Base-by-base conservation (phyloP, 2,888 invertebrate genomes). In the Mythimna albipuncta region DNA sequence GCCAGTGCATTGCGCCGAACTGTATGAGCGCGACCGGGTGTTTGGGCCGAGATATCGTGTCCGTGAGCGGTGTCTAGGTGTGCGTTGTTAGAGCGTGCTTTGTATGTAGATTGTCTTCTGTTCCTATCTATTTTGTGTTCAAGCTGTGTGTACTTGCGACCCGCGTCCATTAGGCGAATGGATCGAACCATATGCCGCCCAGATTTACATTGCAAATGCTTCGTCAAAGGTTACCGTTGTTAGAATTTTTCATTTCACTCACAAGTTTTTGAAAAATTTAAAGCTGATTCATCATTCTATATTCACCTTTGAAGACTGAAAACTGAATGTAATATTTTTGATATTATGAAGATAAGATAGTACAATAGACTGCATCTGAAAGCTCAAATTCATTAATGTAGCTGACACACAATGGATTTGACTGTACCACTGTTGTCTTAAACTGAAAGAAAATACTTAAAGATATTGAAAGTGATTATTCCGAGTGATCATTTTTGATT, bases 141-240 rank as follows among this genome's bases (percentile, higher is more conserved):
- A 58, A 65, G 63, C 78, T 41, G 54, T 72, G 65, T 74, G 52
- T 52, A 21, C 32, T 55, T 35, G 52, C 41, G 52, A 73, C 44
- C 59, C 35, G 59, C 50, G 81, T 84, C 89, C 89, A 89, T 89
- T 89, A 87, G 65, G 71, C 79, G 87, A 86, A 91, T 90, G 89
- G 90, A 86, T 79, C 75, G 77, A 76, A 66, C 82, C 62, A 68
- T 68, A 26, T 50, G 58, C 68, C 64, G 16, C 55, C 61, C 73
- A 66, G 75, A 89, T 91, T 89, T 90, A 86, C 89, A 90, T 90
- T 91, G 91, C 89, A 88, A 90, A 91, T 89, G 74, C 70, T 80
- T 73, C 84, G 75, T 86, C 86, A 89, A 86, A 87, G 82, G 81
- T 35, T 6, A 1, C 16, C 2, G 61, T 71, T 85, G 79, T 75